Base-by-base conservation (phyloP, 2,888 invertebrate genomes). In the Hyles lineata region DNA sequence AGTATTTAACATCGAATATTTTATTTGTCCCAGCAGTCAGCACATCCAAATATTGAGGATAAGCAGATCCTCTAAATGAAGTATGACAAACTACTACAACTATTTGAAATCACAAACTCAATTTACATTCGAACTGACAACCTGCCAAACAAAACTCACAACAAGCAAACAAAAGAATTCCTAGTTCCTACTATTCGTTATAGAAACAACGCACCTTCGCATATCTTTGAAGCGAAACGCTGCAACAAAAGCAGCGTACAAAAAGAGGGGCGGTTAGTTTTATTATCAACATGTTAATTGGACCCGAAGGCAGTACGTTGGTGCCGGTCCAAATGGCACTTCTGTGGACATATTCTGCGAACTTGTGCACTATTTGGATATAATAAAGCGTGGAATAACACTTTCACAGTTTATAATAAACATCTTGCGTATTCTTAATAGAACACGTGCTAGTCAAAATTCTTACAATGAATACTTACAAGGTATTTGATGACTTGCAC, bases 261-360 rank as follows among this genome's bases (percentile, higher is more conserved):
- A 72, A 74, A 78, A 76, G 76, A 75, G 63, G 73, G 74, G 73
- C 82, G 81, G 82, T 88, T 87, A 83, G 84, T 89, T 91, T 89
- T 88, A 90, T 86, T 90, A 89, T 87, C 85, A 88, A 86, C 89
- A 89, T 91, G 90, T 90, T 92, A 92, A 92, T 91, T 92, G 90
- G 86, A 83, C 84, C 83, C 85, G 85, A 87, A 89, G 87, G 89
- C 88, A 78, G 76, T 81, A 78, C 74, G 83, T 91, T 92, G 93
- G 93, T 89, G 79, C 82, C 76, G 79, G 70, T 88, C 93, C 93
- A 93, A 93, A 92, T 91, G 88, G 89, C 77, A 75, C 82, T 75
- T 76, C 67, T 72, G 74, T 76, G 75, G 77, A 78, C 82, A 50
- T 86, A 87, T 88, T 87, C 81, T 77, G 78, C 74, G 60, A 75